These are phyloP conservation scores for Orbicella faveolata DNA, from an alignment of 64 coral and sea anemone species.

Conservation along the genomic window DNA sequence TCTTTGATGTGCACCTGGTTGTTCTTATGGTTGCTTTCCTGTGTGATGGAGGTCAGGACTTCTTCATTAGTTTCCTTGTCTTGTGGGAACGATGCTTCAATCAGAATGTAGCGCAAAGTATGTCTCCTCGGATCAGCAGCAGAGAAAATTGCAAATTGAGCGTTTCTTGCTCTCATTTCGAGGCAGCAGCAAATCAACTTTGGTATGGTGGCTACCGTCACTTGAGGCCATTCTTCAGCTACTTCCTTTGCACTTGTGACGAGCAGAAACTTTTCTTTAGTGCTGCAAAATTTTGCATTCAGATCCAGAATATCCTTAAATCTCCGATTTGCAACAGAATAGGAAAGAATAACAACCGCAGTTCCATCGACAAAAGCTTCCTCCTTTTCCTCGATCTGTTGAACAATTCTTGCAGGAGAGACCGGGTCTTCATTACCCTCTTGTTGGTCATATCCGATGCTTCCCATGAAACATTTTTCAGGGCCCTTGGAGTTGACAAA, in stretches of 20 bases:
- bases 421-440: not conserved
- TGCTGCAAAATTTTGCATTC: not conserved
- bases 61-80: not conserved
- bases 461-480: constrained; percentile 24
- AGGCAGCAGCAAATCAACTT: not conserved
- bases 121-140: constrained; percentile 35
- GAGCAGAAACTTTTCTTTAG: constrained; percentile 10
- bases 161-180: constrained; percentile 33
- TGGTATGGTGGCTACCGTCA: not conserved
- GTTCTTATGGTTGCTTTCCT: too few relatives aligned
- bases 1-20: too few relatives aligned
- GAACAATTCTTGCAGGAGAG: not conserved
- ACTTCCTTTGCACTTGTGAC: constrained; percentile 47
- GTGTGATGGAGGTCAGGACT: not conserved
- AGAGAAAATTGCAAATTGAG: constrained; percentile 24
- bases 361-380: not conserved
- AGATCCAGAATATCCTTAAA: not conserved
- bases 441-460: not conserved
- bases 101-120: constrained; percentile 35
- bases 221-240: not conserved
- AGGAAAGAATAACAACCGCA: not conserved
- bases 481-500: not conserved
- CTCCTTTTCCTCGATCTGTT: not conserved
- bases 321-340: not conserved
- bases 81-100: constrained; percentile 41